A percentile compares a stretch with the other conserved stretches of the same genome.
phyloP scores from a whole-genome alignment of 2,888 invertebrate genomes.

The Coecobrya sp. region DNA sequence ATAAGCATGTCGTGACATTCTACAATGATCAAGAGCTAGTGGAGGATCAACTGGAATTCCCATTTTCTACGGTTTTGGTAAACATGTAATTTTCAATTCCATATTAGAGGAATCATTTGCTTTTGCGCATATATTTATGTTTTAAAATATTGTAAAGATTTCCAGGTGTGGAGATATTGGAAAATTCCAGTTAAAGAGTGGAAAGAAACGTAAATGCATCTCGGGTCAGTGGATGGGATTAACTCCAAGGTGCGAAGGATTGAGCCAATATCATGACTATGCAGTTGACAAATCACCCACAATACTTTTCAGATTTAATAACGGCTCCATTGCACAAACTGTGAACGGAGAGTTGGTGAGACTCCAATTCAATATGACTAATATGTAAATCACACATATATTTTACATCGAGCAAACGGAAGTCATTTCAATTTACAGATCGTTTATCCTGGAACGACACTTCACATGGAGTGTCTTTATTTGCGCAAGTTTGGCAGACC shows the following conservation, averaged over 20 bases:
- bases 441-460: constrained; percentile 93
- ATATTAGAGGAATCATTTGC: not conserved
- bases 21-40: constrained; percentile 93
- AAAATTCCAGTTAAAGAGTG: constrained; percentile 93
- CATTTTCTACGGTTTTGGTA: constrained; percentile 92
- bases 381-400: too few species aligned
- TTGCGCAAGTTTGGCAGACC: constrained; percentile 95
- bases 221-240: constrained; percentile 94
- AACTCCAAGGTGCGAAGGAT: constrained; percentile 92
- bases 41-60: constrained; percentile 93
- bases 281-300: constrained; percentile 88
- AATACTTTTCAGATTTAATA: constrained; percentile 85
- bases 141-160: constrained; percentile 87
- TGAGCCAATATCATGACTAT: constrained; percentile 95
- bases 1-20: constrained; percentile 92
- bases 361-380: too few species aligned
- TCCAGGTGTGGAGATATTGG: constrained; percentile 94
- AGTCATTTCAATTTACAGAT: constrained; percentile 87
- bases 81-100: not conserved
- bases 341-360: constrained; percentile 92
- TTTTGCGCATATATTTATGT: not conserved
- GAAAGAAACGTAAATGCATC: constrained; percentile 91
- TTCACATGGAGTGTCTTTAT: constrained; percentile 95
- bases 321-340: constrained; percentile 95
- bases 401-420: too few species aligned